phyloP scores from a whole-genome alignment of 2,888 invertebrate genomes.

The Eupeodes luniger region DNA sequence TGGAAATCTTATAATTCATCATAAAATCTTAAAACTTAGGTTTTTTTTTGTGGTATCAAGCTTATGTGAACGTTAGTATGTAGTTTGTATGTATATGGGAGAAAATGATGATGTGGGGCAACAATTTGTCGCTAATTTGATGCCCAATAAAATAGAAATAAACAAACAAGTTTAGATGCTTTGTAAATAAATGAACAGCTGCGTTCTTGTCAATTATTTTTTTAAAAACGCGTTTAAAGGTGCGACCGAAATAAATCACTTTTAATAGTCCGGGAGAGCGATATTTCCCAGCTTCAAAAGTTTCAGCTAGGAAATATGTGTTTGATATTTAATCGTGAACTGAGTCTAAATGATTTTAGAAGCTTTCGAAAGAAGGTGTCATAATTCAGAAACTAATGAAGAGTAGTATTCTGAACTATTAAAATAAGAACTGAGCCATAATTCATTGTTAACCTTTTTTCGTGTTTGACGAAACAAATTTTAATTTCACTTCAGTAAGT shows the following conservation, averaged over 20 bases:
- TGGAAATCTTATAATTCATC: constrained; percentile 22
- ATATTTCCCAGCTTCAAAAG: no score
- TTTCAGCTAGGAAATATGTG: no score
- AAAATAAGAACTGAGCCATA: no score
- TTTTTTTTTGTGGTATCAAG: constrained; percentile 16
- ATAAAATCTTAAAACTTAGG: constrained; percentile 22
- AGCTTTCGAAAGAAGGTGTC: no score
- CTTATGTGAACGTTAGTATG: constrained; percentile 3
- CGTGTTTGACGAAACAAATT: no score
- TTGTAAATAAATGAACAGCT: background rate
- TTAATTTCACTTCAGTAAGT: no score
- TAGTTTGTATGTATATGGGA: constrained; percentile 49
- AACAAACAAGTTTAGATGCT: constrained; percentile 65
- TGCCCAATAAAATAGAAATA: constrained; percentile 28
- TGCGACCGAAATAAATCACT: constrained; percentile 19
- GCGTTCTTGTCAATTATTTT: constrained; percentile 17
- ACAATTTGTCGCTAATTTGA: constrained; percentile 65
- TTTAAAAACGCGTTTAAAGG: constrained; percentile 39
- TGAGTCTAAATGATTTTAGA: no score
- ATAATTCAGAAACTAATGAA: no score
- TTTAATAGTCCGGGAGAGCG: background rate
- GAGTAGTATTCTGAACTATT: no score
- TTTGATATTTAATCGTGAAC: no score
- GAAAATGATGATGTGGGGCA: constrained; percentile 60
- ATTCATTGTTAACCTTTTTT: no score